Base-by-base conservation (phyloP, 2,888 invertebrate genomes). In the Xanthorhoe spadicearia region DNA sequence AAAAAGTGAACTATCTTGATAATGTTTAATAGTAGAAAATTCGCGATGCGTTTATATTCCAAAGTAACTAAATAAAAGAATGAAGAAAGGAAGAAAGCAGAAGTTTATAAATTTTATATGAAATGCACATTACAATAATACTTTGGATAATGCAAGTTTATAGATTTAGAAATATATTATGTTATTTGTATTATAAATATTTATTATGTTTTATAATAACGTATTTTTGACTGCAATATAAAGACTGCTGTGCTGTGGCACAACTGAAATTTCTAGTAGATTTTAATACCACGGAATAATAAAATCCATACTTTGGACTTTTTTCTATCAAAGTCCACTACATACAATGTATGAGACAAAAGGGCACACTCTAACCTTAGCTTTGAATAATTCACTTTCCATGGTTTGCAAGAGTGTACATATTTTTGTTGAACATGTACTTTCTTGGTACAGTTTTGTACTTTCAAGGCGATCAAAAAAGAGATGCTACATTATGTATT, bases 91-190 rank as follows among this genome's bases (percentile, higher is more conserved):
- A 43, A 13, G 9, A 10, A 13, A 4, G 1, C 13, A 10, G 13
- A 43, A 43, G 13, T 43, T 3, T 13, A 13, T 43, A 5, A 38
- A 17, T 51, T 49, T 57, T 55, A 66, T 64, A 61, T 10, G 63
- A 70, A 71, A 69, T 68, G 63, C 56, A 68, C 58, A 67, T n/a
- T 32, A 52, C 17, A 61, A 69, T 68, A 68, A 72, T 72, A 72
- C 66, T 70, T 68, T 66, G 55, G 58, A 68, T 50, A 52, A 69
- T 62, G 64, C 65, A 69, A 65, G 62, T 66, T 66, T 52, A 64
- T 13, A 66, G 55, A 53, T 61, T 57, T 61, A 54, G 56, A 50
- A 59, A 63, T 59, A 48, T 57, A 70, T 38, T 61, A 65, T 67
- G 43, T 63, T 50, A 51, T 43, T 55, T 35, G 28, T 61, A 56